Evolutionary conservation across 2,888 invertebrate genomes (phyloP), one percentile per base, ranked within the genome.

Genomic region (Drosophila nr. perissopoda): DNA sequence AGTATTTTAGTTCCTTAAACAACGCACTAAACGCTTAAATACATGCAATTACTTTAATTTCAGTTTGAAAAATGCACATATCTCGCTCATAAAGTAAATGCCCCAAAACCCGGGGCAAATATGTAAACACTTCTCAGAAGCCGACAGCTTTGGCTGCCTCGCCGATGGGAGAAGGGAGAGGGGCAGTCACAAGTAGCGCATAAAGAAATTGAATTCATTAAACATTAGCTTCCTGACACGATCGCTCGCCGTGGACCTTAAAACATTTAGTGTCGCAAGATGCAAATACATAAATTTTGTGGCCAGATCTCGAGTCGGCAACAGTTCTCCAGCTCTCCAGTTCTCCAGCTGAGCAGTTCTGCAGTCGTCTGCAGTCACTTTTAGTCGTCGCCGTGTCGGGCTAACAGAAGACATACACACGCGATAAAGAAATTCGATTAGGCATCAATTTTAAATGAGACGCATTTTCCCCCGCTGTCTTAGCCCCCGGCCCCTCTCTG

Each of bases 401-500:
- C 63, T 64, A 71, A 75, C 76, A 76, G 76, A 86, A 86, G 86
- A 89, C 89, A 87, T 85, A 78, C 87, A 89, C 89, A 91, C 89
- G 89, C 90, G 91, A 91, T 90, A 87, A 91, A 89, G 87, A 91
- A 91, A 91, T 90, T 90, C 91, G 91, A 91, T 91, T 91, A 91
- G 89, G 90, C 91, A 91, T 91, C 89, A 89, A 90, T 91, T 86
- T 91, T 89, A 88, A 88, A 89, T 89, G 88, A 88, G 90, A 88
- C 84, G 83, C 90, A 80, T 78, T 84, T 82, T 78, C 69, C 57
- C 38, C 56, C 42, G 11, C 42, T 42, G 42, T 5, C 11, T 21
- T n/a, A 10, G 5, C 18, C 29, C 18, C 18, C 21, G 21, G 21
- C 21, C 29, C 5, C 36, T 7, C 18, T 16, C 21, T 11, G 7